Conservation (phyloP, 1,140 invertebrate species). For the Drosophila ficusphila region DNA sequence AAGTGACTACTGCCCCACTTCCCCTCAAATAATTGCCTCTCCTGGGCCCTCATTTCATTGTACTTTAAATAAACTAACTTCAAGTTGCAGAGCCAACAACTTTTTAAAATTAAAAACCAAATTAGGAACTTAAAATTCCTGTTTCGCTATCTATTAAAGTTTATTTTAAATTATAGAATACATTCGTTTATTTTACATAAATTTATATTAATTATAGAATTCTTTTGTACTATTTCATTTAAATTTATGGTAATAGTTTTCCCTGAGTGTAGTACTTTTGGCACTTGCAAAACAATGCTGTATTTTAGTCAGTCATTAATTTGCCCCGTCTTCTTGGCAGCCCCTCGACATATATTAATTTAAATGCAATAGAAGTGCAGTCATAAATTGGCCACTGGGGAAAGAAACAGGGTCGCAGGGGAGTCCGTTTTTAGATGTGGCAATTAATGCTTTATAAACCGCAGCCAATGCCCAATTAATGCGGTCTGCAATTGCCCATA, state of each 20-base stretch:
- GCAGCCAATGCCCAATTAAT: conserved; percentile 67
- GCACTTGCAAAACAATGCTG: conserved; percentile 41
- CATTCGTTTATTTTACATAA: no score
- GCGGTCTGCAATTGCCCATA: conserved; percentile 56
- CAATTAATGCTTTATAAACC: conserved; percentile 60
- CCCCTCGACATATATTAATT: conserved; percentile 40
- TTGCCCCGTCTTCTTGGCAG: conserved; percentile 18
- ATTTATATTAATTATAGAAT: no score
- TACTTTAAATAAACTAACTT: no score
- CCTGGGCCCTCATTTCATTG: no score
- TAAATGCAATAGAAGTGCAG: conserved; percentile 55
- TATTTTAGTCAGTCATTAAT: conserved; percentile 43
- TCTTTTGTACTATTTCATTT: no score
- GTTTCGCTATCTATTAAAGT: no score
- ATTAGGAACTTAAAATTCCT: no score
- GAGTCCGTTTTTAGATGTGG: conserved; percentile 19
- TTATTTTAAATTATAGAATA: no score
- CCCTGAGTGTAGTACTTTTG: conserved; percentile 18
- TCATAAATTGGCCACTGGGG: conserved; percentile 22
- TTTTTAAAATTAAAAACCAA: no score
- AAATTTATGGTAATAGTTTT: background rate
- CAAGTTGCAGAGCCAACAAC: no score
- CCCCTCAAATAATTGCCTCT: no score
- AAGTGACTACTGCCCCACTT: background rate
- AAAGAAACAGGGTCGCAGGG: background rate